Base-by-base conservation (phyloP, 2,797 vertebrate genomes). In the Lagocephalus sceleratus region DNA sequence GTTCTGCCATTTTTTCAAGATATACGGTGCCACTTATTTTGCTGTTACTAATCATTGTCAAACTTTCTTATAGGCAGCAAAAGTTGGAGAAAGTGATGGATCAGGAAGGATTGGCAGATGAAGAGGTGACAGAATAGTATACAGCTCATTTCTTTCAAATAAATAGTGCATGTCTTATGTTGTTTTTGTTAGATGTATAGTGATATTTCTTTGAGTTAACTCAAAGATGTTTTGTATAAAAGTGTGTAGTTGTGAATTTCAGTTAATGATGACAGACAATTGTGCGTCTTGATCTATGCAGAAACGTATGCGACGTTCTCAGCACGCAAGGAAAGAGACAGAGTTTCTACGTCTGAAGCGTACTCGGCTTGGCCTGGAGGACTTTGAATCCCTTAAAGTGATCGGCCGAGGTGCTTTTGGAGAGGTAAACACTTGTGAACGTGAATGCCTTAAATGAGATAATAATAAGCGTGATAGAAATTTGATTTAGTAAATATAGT, bases 31-130 rank as follows among this genome's bases (percentile, higher is more conserved):
- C 22, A 1, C n/a, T 19, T 45, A 57, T 40, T 22, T n/a, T 2
- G 0, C 23, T 5, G 0, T 46, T 5, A 63, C 17, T 17, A 8
- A 2, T 41, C 17, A 19, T 41, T 2, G 15, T 45, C 8, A 17
- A 1, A 15, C 29, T 64, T n/a, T 70, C 68, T 82, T 66, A 74
- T 76, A 99, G 97, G 76, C 97, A 99, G 79, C 94, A 94, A 87
- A 99, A 98, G 78, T 79, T 99, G 53, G 97, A 99, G 87, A 97
- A 97, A 60, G 95, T 97, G 79, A 99, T 99, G 97, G 97, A 99
- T 74, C 95, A 98, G 81, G 96, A 99, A 87, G 97, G 97, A 54
- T 83, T 99, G 49, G 92, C 92, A 68, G 97, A 99, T 78, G 97
- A 99, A 85, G 97, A 99, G 92, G 97, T 99, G 57, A 82, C 81